Evolutionary conservation across 2,888 invertebrate genomes (phyloP).

Genomic region (Cephus pulcher): DNA sequence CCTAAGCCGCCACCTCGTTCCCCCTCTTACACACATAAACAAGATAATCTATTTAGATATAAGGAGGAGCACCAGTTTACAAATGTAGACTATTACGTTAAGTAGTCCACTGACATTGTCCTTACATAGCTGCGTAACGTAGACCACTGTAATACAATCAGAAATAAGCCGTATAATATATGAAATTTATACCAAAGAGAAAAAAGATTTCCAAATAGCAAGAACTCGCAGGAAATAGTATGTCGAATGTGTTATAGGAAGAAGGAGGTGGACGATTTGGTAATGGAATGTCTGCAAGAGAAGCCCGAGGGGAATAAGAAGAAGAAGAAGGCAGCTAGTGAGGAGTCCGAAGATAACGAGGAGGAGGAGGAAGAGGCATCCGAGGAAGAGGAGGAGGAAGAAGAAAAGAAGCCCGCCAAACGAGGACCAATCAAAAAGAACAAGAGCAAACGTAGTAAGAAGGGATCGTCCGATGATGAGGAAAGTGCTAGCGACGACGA

Average conservation of each 20-base stretch:
- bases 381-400: slow-evolving; percentile 68
- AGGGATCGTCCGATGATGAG: slow-evolving; percentile 68
- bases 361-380: slow-evolving; percentile 67
- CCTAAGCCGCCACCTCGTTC: slow-evolving; percentile 59
- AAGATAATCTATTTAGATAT: not conserved
- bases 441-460: slow-evolving; percentile 66
- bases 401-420: slow-evolving; percentile 72
- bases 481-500: slow-evolving; percentile 70
- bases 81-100: not conserved
- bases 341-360: slow-evolving; percentile 67
- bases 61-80: not conserved
- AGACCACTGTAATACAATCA: not conserved
- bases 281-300: slow-evolving; percentile 79
- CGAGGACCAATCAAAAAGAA: slow-evolving; percentile 69
- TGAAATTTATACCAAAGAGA: not conserved
- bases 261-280: slow-evolving; percentile 87
- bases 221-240: not conserved
- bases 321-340: slow-evolving; percentile 65
- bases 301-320: slow-evolving; percentile 65
- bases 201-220: not conserved
- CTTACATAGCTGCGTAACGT: not conserved
- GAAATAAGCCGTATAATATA: not conserved
- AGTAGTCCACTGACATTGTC: not conserved
- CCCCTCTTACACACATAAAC: slow-evolving; percentile 49
- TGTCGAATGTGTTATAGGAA: slow-evolving; percentile 70